Evolutionary conservation across 1,140 invertebrate species (phyloP).

Genomic region (Reticulitermes speratus): DNA sequence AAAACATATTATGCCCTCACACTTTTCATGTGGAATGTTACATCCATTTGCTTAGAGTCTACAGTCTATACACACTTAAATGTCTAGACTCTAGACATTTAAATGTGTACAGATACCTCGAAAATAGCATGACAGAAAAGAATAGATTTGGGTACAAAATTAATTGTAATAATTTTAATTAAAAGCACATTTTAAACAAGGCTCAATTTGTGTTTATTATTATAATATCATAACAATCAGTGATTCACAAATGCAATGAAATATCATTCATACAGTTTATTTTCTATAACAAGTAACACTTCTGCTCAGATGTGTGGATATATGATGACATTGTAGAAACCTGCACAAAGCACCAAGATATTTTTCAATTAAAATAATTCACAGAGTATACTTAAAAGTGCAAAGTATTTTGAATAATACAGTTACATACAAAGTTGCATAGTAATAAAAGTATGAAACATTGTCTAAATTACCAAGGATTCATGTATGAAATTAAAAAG

Average conservation of each 20-base stretch:
- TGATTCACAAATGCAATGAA: conserved; percentile 1
- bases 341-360: neutral
- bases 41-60: no score
- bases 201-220: neutral
- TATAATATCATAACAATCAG: conserved; percentile 2
- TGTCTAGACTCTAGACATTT: no score
- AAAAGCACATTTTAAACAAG: neutral
- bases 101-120: no score
- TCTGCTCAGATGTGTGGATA: neutral
- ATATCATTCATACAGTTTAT: neutral
- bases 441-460: conserved; percentile 17
- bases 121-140: no score
- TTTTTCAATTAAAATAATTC: neutral
- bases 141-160: no score
- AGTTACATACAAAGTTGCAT: neutral
- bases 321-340: neutral
- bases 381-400: neutral
- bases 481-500: conserved; percentile 4
- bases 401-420: neutral
- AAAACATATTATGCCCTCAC: no score
- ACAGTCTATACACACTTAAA: no score
- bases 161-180: no score
- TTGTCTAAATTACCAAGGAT: neutral
- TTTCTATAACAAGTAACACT: neutral
- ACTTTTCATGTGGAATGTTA: no score